phyloP scores from a whole-genome alignment of 2,113 vertebrate species.

The Emydocephalus ijimae region DNA sequence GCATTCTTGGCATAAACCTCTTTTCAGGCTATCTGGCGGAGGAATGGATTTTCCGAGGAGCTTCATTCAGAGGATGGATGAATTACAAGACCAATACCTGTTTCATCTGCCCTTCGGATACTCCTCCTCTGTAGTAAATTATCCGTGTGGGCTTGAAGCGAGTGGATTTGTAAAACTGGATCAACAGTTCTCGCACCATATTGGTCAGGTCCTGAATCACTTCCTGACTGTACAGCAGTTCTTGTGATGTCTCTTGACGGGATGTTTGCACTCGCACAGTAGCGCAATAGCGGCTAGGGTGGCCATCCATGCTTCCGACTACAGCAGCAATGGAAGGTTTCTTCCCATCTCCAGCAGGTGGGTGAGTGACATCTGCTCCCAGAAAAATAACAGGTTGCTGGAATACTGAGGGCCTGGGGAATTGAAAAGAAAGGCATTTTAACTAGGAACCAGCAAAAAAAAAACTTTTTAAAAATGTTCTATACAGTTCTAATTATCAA shows the following conservation, averaged over 20 bases:
- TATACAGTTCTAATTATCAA: not conserved
- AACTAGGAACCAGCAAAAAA: not conserved
- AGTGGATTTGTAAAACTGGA: conserved; percentile 98
- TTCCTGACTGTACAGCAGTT: conserved; percentile 95
- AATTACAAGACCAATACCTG: conserved; percentile 72
- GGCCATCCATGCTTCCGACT: conserved; percentile 97
- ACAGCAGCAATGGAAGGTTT: conserved; percentile 97
- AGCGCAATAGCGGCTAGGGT: conserved; percentile 96
- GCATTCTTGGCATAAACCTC: not conserved
- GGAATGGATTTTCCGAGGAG: not conserved
- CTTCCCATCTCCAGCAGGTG: conserved; percentile 94
- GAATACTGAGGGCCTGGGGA: conserved; percentile 90
- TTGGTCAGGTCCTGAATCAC: conserved; percentile 97
- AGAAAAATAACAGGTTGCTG: conserved; percentile 98
- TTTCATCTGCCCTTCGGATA: conserved; percentile 98
- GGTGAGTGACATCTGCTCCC: conserved; percentile 96
- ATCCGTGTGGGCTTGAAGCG: conserved; percentile 98
- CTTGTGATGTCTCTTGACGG: conserved; percentile 92
- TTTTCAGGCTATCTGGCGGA: not conserved
- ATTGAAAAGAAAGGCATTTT: not conserved
- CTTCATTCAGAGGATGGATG: not conserved
- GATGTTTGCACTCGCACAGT: conserved; percentile 96
- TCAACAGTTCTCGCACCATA: conserved; percentile 94
- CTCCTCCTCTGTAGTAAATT: conserved; percentile 96
- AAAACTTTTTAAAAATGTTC: not conserved